phyloP scores from a whole-genome alignment of 1,140 invertebrate species.

The Venturia canescens region DNA sequence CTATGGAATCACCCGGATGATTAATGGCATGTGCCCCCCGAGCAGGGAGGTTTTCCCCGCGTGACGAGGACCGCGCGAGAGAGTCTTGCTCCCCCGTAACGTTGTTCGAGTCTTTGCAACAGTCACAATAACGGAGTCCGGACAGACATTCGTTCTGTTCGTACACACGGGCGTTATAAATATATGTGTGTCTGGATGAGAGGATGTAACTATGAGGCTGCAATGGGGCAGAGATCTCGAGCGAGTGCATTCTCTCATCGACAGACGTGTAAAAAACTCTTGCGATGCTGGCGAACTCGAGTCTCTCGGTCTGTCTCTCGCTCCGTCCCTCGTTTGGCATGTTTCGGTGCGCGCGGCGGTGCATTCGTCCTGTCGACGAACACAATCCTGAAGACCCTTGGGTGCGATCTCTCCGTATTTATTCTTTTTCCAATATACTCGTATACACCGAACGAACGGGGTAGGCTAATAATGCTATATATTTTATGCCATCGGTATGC shows the following conservation, averaged over 20 bases:
- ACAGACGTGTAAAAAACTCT: constrained; percentile 68
- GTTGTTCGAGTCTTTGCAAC: background rate
- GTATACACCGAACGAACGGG: background rate
- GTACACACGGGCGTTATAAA: too few species aligned
- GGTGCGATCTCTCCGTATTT: background rate
- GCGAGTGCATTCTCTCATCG: constrained; percentile 38
- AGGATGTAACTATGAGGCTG: constrained; percentile 12
- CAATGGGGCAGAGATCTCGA: constrained; percentile 36
- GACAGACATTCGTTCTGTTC: background rate
- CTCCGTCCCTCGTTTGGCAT: constrained; percentile 18
- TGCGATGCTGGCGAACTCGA: constrained; percentile 50
- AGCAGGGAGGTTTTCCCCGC: constrained; percentile 46
- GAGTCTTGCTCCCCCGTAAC: constrained; percentile 28
- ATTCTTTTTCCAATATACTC: background rate
- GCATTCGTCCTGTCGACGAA: constrained; percentile 26
- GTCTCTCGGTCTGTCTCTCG: background rate
- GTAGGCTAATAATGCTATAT: constrained; percentile 35
- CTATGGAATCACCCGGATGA: constrained; percentile 72
- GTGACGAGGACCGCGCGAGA: constrained; percentile 45
- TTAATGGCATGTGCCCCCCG: constrained; percentile 63
- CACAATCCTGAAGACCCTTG: constrained; percentile 22
- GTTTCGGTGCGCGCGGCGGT: constrained; percentile 20
- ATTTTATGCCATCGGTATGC: constrained; percentile 23
- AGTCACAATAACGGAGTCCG: constrained; percentile 19
- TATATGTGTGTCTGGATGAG: background rate